Evolutionary conservation across 2,797 vertebrate species (phyloP), one percentile per base, ranked within the genome.

Genomic region (Urocyon cinereoargenteus): DNA sequence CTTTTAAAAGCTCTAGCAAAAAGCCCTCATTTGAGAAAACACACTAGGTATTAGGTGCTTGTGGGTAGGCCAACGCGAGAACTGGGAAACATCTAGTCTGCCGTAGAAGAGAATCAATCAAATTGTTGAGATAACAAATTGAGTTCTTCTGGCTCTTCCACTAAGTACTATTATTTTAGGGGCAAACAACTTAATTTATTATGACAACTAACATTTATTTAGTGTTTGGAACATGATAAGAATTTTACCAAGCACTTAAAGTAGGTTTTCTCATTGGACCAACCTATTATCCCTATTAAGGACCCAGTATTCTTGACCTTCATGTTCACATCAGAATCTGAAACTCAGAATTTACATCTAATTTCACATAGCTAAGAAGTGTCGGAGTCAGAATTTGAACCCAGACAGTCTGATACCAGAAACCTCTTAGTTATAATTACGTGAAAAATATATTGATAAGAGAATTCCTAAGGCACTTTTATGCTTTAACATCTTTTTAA

Each of bases 1-100:
- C 66, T 94, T 90, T 86, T 86, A n/a, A 91, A 91, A 51, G 19
- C 31, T 90, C 36, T 51, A 75, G n/a, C 75, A 66, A 75, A 94
- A 86, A 66, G 9, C 9, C 31, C 11, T 93, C 34, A 86, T 81
- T 53, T 66, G 22, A 91, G 62, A 81, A 95, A 86, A 62, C 53
- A 86, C 31, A 1, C 75, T 90, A 34, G 12, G 8, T 75, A 36
- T 73, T 73, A 86, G 59, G 59, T 11, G 1, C n/a, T 82, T n/a
- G 21, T 19, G 2, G 26, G 11, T 26, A 73, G 53, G 36, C 21
- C 75, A 94, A 16, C 77, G 73, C 0, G 1, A 72, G 77, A 85
- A 85, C 24, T 59, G 21, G 26, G 36, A 75, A 77, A 84, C 45
- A 53, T 55, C 49, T 51, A 81, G 11, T 72, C 24, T 49, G 59